Evolutionary conservation across 92 coral and sea anemone genomes (phyloP).

Genomic region (Porites rus): DNA sequence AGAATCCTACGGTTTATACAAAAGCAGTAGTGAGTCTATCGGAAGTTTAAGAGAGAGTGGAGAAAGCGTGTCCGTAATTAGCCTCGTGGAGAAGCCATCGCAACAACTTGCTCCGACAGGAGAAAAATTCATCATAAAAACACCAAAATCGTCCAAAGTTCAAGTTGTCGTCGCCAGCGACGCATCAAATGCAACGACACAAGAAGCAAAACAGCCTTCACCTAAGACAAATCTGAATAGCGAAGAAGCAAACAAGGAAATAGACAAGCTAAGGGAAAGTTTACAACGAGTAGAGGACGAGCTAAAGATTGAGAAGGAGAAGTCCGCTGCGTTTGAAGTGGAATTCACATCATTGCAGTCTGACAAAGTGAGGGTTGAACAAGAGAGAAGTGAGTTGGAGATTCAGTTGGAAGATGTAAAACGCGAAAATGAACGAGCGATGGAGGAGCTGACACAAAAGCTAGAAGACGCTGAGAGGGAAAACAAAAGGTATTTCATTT

Average conservation of each 20-base stretch:
- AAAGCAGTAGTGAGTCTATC: constrained; percentile 66
- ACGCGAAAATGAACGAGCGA: constrained; percentile 71
- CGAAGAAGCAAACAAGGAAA: constrained; percentile 34
- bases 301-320: constrained; percentile 81
- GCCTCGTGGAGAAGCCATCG: constrained; percentile 47
- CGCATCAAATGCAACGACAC: background rate
- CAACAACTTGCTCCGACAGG: constrained; percentile 68
- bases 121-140: constrained; percentile 40
- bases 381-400: constrained; percentile 78
- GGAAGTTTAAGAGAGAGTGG: constrained; percentile 37
- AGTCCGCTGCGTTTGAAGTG: constrained; percentile 61
- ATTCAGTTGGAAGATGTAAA: constrained; percentile 72
- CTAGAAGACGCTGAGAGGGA: constrained; percentile 73
- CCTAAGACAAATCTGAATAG: too few relatives aligned
- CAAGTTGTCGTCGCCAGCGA: constrained; percentile 12
- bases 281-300: constrained; percentile 69
- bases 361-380: constrained; percentile 78
- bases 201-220: background rate
- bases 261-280: constrained; percentile 51
- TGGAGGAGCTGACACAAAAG: constrained; percentile 61
- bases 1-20: constrained; percentile 76
- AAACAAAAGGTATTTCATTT: constrained; percentile 53
- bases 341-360: constrained; percentile 57
- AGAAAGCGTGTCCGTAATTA: constrained; percentile 42
- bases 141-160: constrained; percentile 34